phyloP scores from a whole-genome alignment of 2,888 invertebrate species.

The Allophyes oxyacanthae region DNA sequence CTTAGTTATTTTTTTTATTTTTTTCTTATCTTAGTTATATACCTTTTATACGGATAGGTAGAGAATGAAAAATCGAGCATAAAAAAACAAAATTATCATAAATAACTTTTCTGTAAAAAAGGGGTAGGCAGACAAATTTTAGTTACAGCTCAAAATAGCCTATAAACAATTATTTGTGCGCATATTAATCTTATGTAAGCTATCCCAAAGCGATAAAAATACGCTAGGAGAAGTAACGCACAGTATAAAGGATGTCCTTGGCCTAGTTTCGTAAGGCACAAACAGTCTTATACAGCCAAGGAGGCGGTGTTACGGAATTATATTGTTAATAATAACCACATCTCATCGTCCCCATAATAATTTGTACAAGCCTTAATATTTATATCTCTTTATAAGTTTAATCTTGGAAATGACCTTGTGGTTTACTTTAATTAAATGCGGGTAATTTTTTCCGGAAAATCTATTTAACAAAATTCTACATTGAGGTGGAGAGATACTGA shows the following conservation, averaged over 20 bases:
- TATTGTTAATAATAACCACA: slow-evolving; percentile 43
- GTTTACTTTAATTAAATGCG: slow-evolving; percentile 5
- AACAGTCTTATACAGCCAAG: slow-evolving; percentile 46
- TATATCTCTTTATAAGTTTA: slow-evolving; percentile 14
- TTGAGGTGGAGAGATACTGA: too few relatives aligned
- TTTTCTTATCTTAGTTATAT: too few relatives aligned
- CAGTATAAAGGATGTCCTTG: slow-evolving; percentile 52
- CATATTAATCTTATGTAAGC: slow-evolving; percentile 46
- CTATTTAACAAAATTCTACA: not conserved
- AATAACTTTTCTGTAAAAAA: too few relatives aligned
- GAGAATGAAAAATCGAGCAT: too few relatives aligned
- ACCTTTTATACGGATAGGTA: too few relatives aligned
- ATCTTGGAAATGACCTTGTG: slow-evolving; percentile 9
- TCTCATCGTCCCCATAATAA: slow-evolving; percentile 25
- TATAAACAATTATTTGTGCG: slow-evolving; percentile 26
- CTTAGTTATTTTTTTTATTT: too few relatives aligned
- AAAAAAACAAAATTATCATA: too few relatives aligned
- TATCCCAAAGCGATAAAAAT: slow-evolving; percentile 51
- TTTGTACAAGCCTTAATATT: slow-evolving; percentile 6
- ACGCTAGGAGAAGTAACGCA: slow-evolving; percentile 43
- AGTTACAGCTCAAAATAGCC: slow-evolving; percentile 26
- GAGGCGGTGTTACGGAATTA: slow-evolving; percentile 36
- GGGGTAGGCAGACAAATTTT: not conserved
- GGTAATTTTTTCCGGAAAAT: not conserved
- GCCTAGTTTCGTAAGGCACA: slow-evolving; percentile 55